These are phyloP conservation scores for Apis florea DNA, from an alignment of 1,140 invertebrate genomes.

Conservation along the genomic window DNA sequence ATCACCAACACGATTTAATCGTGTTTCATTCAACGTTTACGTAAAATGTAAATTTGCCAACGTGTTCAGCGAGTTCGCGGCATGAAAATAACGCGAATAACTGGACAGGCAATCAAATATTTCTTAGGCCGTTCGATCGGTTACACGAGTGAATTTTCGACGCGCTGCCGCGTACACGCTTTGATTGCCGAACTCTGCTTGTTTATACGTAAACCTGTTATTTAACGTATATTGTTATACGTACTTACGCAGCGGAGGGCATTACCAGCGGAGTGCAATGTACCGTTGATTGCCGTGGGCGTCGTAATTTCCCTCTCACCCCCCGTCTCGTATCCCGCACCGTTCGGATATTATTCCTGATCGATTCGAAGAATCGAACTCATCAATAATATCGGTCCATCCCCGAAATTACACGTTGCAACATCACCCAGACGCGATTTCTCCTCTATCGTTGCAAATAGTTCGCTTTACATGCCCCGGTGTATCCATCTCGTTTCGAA, in stretches of 20 bases:
- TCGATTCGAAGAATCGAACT: slow-evolving; percentile 61
- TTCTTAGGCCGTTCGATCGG: slow-evolving; percentile 1
- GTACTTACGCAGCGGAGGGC: slow-evolving; percentile 45
- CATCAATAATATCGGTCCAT: slow-evolving; percentile 46
- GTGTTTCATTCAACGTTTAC: not conserved
- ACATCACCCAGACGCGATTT: too few relatives aligned
- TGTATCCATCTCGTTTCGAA: not conserved
- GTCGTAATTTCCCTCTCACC: slow-evolving; percentile 36
- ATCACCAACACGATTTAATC: not conserved
- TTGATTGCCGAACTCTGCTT: slow-evolving; percentile 31
- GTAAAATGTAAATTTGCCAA: not conserved
- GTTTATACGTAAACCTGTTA: slow-evolving; percentile 59
- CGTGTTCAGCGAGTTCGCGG: not conserved
- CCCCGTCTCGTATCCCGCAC: slow-evolving; percentile 17
- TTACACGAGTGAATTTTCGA: slow-evolving; percentile 3
- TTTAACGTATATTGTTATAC: slow-evolving; percentile 46
- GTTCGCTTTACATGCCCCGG: not conserved
- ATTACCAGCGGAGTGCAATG: slow-evolving; percentile 66
- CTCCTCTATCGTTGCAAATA: not conserved
- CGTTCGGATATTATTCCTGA: slow-evolving; percentile 56
- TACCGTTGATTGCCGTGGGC: slow-evolving; percentile 76
- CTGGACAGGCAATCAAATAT: slow-evolving; percentile 24
- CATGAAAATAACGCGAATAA: slow-evolving; percentile 24
- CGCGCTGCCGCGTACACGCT: not conserved
- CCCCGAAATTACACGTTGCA: slow-evolving; percentile 53